Evolutionary conservation across 2,797 vertebrate species (phyloP).

Genomic region (Parauchenoglanis ngamensis): DNA sequence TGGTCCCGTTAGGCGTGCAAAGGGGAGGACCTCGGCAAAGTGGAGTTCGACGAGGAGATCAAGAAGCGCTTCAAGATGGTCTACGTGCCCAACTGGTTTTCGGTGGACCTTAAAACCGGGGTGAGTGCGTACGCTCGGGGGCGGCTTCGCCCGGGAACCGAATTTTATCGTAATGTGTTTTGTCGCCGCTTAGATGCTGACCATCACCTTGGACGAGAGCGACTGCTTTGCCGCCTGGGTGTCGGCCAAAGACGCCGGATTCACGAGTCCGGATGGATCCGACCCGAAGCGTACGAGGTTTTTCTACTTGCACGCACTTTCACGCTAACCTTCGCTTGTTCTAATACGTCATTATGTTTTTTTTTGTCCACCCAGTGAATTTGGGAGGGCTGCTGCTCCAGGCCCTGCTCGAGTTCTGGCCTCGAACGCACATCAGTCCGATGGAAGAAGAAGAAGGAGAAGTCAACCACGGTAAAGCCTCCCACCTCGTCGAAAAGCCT

Average conservation of each 20-base stretch:
- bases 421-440: constrained; percentile 93
- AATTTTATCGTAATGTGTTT: neutral
- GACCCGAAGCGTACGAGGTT: constrained; percentile 91
- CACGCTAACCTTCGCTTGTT: neutral
- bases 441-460: constrained; percentile 98
- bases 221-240: constrained; percentile 99
- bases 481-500: too few relatives aligned
- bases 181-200: constrained; percentile 85
- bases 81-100: constrained; percentile 99
- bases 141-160: neutral
- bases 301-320: neutral
- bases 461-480: constrained; percentile 88
- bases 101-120: constrained; percentile 98
- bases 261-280: constrained; percentile 94
- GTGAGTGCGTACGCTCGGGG: constrained; percentile 72
- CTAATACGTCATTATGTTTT: neutral
- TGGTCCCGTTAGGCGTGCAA: constrained; percentile 86
- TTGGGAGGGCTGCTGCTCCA: constrained; percentile 94
- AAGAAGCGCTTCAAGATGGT: constrained; percentile 99
- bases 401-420: constrained; percentile 96
- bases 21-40: constrained; percentile 96
- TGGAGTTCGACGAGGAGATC: constrained; percentile 98
- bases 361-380: constrained; percentile 79
- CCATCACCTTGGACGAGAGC: constrained; percentile 96
- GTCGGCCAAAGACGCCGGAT: constrained; percentile 96